Percentiles rank a stretch among this genome's conserved stretches.
Evolutionary conservation across 2,888 invertebrate genomes (phyloP).

Genomic region (Volucella bombylans): DNA sequence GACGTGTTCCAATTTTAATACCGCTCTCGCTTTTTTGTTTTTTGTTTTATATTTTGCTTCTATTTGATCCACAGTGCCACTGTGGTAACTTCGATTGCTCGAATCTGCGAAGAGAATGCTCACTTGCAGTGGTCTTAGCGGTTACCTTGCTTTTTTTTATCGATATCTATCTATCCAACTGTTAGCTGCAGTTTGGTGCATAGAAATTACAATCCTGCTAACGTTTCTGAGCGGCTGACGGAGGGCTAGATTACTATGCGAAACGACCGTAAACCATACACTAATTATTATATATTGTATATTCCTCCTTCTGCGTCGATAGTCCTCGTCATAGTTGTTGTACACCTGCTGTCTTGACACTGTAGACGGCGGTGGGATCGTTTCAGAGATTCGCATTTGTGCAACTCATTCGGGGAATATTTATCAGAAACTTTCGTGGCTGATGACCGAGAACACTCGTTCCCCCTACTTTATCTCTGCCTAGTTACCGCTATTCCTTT

Average conservation of each 20-base stretch:
- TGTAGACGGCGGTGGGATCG: constrained; percentile 3
- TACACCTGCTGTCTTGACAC: constrained; percentile 15
- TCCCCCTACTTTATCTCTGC: constrained; percentile 10
- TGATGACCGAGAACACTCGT: constrained; percentile 64
- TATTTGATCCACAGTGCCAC: too few relatives aligned
- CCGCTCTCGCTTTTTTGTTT: too few relatives aligned
- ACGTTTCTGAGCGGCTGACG: neutral
- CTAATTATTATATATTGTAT: constrained; percentile 31
- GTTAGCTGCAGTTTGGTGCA: constrained; percentile 30
- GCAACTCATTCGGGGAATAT: constrained; percentile 54
- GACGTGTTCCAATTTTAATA: too few relatives aligned
- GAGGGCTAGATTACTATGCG: constrained; percentile 35
- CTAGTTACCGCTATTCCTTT: constrained; percentile 31
- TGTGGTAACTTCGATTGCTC: too few relatives aligned
- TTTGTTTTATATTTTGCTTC: too few relatives aligned
- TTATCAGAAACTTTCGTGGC: constrained; percentile 64
- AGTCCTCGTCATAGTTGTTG: neutral
- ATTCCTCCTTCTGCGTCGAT: constrained; percentile 35
- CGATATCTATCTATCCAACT: constrained; percentile 19
- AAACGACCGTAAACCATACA: constrained; percentile 50
- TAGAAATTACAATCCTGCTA: constrained; percentile 19
- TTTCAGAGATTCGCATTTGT: constrained; percentile 9
- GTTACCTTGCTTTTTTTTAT: too few relatives aligned
- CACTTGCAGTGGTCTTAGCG: too few relatives aligned
- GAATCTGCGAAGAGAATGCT: too few relatives aligned